These are phyloP conservation scores for Coregonus sp. DNA, from an alignment of 2,797 vertebrate species.

Conservation along the genomic window DNA sequence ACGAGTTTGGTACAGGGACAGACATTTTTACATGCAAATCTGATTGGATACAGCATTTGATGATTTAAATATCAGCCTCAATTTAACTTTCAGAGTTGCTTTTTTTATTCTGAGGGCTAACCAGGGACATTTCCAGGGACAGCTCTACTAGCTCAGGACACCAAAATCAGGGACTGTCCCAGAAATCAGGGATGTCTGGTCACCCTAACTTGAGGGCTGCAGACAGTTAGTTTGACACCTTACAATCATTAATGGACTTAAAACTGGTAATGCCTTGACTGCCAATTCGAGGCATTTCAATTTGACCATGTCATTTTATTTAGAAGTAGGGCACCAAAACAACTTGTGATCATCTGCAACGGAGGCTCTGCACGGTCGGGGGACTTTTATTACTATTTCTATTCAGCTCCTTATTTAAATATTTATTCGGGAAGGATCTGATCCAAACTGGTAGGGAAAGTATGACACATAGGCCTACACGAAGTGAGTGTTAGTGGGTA, in stretches of 20 bases:
- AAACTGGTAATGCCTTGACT: constrained; percentile 25
- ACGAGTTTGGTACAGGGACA: too few species aligned
- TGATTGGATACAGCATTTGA: too few species aligned
- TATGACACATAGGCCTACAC: constrained; percentile 17
- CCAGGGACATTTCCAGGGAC: too few species aligned
- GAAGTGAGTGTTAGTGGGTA: constrained; percentile 3
- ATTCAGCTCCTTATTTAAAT: constrained; percentile 57
- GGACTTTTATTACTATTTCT: constrained; percentile 36
- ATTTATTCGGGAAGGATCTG: constrained; percentile 36
- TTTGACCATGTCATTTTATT: neutral
- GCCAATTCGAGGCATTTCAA: constrained; percentile 34
- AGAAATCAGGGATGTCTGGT: too few species aligned
- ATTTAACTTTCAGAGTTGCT: too few species aligned
- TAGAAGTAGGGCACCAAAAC: neutral
- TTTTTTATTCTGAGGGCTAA: too few species aligned
- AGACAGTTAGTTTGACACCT: constrained; percentile 23
- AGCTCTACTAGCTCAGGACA: too few species aligned
- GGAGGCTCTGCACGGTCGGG: neutral
- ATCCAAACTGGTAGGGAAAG: constrained; percentile 30
- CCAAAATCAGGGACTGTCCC: too few species aligned
- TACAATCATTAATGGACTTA: constrained; percentile 48
- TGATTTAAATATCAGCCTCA: too few species aligned
- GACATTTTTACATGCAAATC: too few species aligned
- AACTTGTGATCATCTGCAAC: neutral
- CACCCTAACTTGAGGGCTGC: neutral